These are phyloP conservation scores for Leucophenga maculata DNA, from an alignment of 2,888 invertebrate genomes.

Conservation along the genomic window DNA sequence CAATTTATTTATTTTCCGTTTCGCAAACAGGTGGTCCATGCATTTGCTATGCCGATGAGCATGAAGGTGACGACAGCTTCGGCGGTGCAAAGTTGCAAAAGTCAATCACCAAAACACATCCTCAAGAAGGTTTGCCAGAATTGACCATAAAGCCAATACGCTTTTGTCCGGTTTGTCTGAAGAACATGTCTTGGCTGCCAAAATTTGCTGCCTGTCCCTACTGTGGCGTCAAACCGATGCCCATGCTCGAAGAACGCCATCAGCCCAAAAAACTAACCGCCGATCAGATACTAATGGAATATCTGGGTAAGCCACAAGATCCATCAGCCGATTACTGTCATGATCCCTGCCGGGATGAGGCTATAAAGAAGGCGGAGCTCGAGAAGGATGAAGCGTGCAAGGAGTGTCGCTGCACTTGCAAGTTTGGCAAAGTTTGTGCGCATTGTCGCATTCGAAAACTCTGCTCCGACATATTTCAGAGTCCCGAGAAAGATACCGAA, in stretches of 20 bases:
- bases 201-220: slow-evolving; percentile 71
- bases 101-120: neutral
- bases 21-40: neutral
- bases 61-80: neutral
- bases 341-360: slow-evolving; percentile 40
- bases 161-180: slow-evolving; percentile 67
- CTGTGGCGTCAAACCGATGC: slow-evolving; percentile 66
- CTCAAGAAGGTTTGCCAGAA: neutral
- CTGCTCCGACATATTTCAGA: slow-evolving; percentile 59
- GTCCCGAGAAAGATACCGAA: slow-evolving; percentile 9
- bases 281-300: slow-evolving; percentile 61
- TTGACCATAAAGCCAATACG: slow-evolving; percentile 42
- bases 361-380: neutral
- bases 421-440: slow-evolving; percentile 59
- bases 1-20: too few relatives aligned
- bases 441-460: slow-evolving; percentile 64
- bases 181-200: slow-evolving; percentile 68
- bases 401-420: slow-evolving; percentile 60
- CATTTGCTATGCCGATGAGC: neutral
- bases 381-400: neutral
- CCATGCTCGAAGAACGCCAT: slow-evolving; percentile 54
- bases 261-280: slow-evolving; percentile 61
- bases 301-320: slow-evolving; percentile 44
- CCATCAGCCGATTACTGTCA: slow-evolving; percentile 41
- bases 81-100: neutral